These are phyloP conservation scores for Hippocampus zosterae DNA, from an alignment of 2,113 vertebrate genomes.

Conservation along the genomic window DNA sequence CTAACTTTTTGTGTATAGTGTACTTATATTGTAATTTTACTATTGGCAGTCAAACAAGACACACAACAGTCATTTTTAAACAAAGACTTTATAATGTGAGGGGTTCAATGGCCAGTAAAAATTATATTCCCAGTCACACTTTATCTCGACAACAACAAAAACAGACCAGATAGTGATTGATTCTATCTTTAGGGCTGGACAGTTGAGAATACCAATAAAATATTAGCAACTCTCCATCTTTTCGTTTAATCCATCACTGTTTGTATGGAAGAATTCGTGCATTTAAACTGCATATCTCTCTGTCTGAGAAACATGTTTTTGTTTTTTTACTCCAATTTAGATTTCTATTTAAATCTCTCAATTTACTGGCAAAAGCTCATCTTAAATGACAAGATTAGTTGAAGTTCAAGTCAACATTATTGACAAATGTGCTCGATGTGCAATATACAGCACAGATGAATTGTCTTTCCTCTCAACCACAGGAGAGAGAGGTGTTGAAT, in stretches of 20 bases:
- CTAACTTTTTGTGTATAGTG: too few relatives aligned
- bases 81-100: slow-evolving; percentile 29
- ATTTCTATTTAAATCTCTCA: too few relatives aligned
- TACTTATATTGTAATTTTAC: too few relatives aligned
- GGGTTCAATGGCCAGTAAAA: neutral
- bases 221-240: slow-evolving; percentile 47
- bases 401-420: too few relatives aligned
- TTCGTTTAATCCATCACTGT: slow-evolving; percentile 42
- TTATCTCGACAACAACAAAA: slow-evolving; percentile 24
- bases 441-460: too few relatives aligned
- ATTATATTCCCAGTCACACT: slow-evolving; percentile 27
- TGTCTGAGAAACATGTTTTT: too few relatives aligned
- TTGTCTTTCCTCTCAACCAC: too few relatives aligned
- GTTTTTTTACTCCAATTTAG: too few relatives aligned
- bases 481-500: too few relatives aligned
- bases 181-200: slow-evolving; percentile 21
- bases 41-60: slow-evolving; percentile 17
- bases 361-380: too few relatives aligned
- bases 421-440: too few relatives aligned
- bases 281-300: neutral
- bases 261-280: slow-evolving; percentile 16
- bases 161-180: slow-evolving; percentile 4
- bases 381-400: too few relatives aligned
- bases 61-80: slow-evolving; percentile 30
- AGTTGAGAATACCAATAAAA: slow-evolving; percentile 27